A percentile compares a stretch with the other conserved stretches of the same genome.
Conservation (phyloP, 92 coral and sea anemone species). For the Parazoanthus darwini region DNA sequence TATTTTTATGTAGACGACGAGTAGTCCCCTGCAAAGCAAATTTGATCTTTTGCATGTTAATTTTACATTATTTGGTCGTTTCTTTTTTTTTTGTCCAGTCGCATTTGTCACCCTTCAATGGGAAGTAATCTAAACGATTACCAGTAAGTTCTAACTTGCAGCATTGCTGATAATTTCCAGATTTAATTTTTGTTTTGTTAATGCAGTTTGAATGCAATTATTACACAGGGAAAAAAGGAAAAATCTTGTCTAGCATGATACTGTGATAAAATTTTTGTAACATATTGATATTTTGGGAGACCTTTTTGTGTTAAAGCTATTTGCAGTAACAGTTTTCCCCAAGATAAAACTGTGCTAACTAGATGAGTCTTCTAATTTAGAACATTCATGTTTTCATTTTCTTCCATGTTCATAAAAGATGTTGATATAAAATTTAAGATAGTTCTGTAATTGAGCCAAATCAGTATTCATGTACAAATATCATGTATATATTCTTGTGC, state of each 20-base stretch:
- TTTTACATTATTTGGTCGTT: too few relatives aligned
- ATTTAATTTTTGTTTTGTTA: not conserved
- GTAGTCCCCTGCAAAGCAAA: too few relatives aligned
- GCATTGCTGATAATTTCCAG: not conserved
- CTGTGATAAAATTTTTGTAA: not conserved
- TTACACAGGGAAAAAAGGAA: not conserved
- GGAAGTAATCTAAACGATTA: not conserved
- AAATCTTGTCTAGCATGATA: not conserved
- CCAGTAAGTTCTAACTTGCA: not conserved
- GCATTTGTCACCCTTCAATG: not conserved
- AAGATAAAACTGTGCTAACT: not conserved
- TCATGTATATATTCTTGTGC: not conserved
- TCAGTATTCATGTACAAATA: conserved; percentile 13
- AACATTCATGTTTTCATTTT: not conserved
- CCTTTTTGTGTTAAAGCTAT: not conserved
- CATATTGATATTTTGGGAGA: not conserved
- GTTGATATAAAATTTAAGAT: not conserved
- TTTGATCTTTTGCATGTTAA: too few relatives aligned
- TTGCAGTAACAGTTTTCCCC: not conserved
- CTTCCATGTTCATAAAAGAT: not conserved
- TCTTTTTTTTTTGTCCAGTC: too few relatives aligned
- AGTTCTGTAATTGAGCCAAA: not conserved
- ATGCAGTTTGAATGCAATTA: not conserved
- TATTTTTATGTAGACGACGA: too few relatives aligned
- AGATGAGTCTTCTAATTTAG: not conserved